A percentile compares a stretch with the other conserved stretches of the same genome.
phyloP scores from a whole-genome alignment of 2,888 invertebrate genomes.

The Notocelia uddmanniana region DNA sequence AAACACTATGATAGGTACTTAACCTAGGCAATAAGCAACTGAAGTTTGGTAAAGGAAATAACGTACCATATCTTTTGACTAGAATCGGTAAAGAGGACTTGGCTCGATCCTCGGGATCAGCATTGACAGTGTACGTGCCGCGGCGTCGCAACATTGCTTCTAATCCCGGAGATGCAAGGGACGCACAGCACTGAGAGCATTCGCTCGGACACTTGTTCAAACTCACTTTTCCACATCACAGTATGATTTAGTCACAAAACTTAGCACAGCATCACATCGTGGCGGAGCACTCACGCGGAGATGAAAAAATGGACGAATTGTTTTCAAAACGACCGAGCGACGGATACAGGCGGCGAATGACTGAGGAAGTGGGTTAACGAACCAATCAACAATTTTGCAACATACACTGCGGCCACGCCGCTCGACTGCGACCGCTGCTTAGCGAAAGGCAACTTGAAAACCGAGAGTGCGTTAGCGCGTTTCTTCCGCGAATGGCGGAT shows the following conservation, averaged over 20 bases:
- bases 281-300: constrained; percentile 46
- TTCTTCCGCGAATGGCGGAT: constrained; percentile 78
- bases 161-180: constrained; percentile 44
- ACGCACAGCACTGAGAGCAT: constrained; percentile 46
- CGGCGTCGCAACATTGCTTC: constrained; percentile 75
- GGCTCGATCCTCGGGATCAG: constrained; percentile 64
- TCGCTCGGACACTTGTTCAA: constrained; percentile 33
- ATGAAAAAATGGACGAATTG: constrained; percentile 52
- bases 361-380: constrained; percentile 75
- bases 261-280: constrained; percentile 30
- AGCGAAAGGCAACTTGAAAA: constrained; percentile 80
- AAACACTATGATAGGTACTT: not conserved
- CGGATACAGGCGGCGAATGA: constrained; percentile 60
- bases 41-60: constrained; percentile 20
- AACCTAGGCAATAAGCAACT: no score
- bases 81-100: constrained; percentile 60
- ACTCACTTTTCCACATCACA: constrained; percentile 42
- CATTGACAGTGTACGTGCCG: constrained; percentile 79
- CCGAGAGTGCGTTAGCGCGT: constrained; percentile 78
- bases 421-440: constrained; percentile 68
- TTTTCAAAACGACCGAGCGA: constrained; percentile 66
- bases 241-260: constrained; percentile 24
- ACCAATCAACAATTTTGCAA: constrained; percentile 78
- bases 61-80: constrained; percentile 69
- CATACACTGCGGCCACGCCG: constrained; percentile 69